Evolutionary conservation across 1,140 invertebrate genomes (phyloP).

Genomic region (Macrobrachium rosenbergii): DNA sequence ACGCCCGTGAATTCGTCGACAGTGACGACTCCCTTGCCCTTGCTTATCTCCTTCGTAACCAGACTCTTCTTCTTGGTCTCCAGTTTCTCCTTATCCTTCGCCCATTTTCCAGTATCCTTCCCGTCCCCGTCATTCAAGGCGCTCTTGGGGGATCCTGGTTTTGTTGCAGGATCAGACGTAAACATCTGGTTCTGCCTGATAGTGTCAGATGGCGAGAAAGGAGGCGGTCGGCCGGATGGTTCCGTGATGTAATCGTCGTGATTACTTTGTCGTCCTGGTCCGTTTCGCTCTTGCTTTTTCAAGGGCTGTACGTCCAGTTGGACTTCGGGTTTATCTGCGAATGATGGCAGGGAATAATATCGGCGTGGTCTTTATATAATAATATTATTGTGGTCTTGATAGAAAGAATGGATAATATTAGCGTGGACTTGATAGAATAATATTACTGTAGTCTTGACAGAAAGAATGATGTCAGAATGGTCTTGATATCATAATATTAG

Average conservation of each 20-base stretch:
- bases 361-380: too few relatives aligned
- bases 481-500: too few relatives aligned
- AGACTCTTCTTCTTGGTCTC: not conserved
- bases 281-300: not conserved
- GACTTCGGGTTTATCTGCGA: conserved; percentile 39
- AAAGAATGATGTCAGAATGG: too few relatives aligned
- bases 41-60: too few relatives aligned
- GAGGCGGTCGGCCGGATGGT: conserved; percentile 4
- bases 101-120: not conserved
- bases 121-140: not conserved
- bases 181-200: not conserved
- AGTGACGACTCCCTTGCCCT: not conserved
- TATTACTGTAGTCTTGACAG: too few relatives aligned
- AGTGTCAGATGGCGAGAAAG: not conserved
- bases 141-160: not conserved
- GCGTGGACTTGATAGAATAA: too few relatives aligned
- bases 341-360: too few relatives aligned
- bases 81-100: not conserved
- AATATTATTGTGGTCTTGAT: too few relatives aligned
- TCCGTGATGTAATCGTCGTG: too few relatives aligned
- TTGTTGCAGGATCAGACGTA: not conserved
- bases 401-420: too few relatives aligned
- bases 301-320: conserved; percentile 4
- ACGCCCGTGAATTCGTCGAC: conserved; percentile 15
- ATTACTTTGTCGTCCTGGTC: not conserved